Evolutionary conservation across 2,113 vertebrate species (phyloP).

Genomic region (Upupa epops): DNA sequence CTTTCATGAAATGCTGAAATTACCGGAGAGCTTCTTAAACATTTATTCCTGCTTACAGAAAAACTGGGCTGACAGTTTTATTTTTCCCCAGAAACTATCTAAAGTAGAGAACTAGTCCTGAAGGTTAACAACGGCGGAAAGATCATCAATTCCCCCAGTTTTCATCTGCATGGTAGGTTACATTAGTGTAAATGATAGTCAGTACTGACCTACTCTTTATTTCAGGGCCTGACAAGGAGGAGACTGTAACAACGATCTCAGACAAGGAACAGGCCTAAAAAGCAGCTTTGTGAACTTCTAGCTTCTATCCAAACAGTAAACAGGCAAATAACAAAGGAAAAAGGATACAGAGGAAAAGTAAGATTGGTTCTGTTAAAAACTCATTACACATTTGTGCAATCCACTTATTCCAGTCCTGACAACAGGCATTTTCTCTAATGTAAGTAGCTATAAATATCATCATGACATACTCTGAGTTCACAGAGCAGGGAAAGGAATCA

Average conservation of each 20-base stretch:
- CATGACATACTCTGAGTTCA: neutral
- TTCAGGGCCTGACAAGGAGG: neutral
- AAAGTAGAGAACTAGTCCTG: neutral
- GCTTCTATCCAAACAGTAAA: neutral
- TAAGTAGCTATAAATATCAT: neutral
- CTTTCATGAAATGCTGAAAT: neutral
- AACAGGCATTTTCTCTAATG: neutral
- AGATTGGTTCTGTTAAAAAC: neutral
- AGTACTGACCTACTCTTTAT: neutral
- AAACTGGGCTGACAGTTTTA: neutral
- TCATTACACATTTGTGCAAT: neutral
- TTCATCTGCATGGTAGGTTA: neutral
- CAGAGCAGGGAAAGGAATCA: neutral
- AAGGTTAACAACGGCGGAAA: neutral
- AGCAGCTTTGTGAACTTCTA: neutral
- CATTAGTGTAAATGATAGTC: neutral
- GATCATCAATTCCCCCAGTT: rapidly evolving
- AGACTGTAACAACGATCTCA: neutral
- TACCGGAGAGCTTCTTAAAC: neutral
- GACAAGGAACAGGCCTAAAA: neutral
- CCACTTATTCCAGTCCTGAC: neutral
- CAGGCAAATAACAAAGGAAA: neutral
- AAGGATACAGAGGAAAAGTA: neutral
- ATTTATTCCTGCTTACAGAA: neutral
- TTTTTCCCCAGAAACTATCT: neutral